Base-by-base conservation (phyloP, 2,113 vertebrate genomes). In the Callithrix jacchus region DNA sequence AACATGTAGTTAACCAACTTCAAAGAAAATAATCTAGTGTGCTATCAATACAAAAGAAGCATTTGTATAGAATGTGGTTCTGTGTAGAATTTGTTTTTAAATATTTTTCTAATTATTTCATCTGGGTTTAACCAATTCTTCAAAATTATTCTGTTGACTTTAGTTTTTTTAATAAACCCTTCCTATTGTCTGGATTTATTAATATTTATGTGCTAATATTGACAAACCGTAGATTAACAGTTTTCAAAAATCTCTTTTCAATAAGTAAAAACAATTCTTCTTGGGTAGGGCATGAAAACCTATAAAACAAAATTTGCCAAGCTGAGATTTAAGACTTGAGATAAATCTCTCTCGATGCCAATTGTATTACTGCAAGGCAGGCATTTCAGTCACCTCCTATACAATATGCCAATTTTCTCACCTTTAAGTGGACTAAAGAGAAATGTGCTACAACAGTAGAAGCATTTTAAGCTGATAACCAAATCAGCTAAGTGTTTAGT, bases 111-210 rank as follows among this genome's bases (percentile, higher is more conserved):
- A 84, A 6, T 83, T 40, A 64, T 64, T 64, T 89, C 10, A 84
- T 84, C 45, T 68, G 70, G 49, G 45, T 89, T 82, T 81, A 64
- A 21, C 68, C 54, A 76, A 58, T 49, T 83, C 68, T 90, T 90
- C 56, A 94, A 90, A 94, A 68, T 58, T 90, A 85, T 70, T 76
- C 87, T n/a, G 0, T 91, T 94, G 40, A 85, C 37, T 76, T 73
- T 94, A 32, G 11, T 79, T 54, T 93, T 92, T 87, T 37, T 30
- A 94, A 89, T 66, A 90, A 77, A 77, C 23, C 17, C 30, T 68
- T 3, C 54, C 64, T 20, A 76, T 45, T 94, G 10, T 54, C 47
- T 77, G 32, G 2, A 40, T 89, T 94, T 94, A 42, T 76, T 68
- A 37, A 84, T 17, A 68, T 35, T 64, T 64, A 64, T 14, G 73